Percentiles rank a stretch among this genome's conserved stretches.
Conservation (phyloP, 1,140 invertebrate species). For the Scaptomyza montana region DNA sequence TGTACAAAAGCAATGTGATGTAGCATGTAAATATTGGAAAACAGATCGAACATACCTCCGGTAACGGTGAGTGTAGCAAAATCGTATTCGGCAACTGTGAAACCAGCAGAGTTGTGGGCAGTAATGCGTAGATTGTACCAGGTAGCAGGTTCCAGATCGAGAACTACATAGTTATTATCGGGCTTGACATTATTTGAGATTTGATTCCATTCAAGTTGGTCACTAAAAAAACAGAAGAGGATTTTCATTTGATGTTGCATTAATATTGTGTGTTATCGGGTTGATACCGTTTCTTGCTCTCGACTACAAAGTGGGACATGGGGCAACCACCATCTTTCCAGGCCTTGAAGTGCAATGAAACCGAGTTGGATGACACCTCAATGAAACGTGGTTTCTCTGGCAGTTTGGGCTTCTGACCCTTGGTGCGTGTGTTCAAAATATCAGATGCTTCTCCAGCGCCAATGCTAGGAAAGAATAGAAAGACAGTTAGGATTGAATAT, state of each 20-base stretch:
- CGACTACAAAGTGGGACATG: constrained; percentile 97
- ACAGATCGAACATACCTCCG: constrained; percentile 89
- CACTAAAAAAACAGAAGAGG: constrained; percentile 84
- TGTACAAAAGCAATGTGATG: constrained; percentile 82
- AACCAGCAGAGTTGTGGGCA: constrained; percentile 97
- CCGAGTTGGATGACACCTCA: constrained; percentile 95
- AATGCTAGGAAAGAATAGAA: constrained; percentile 86
- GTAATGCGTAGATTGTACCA: constrained; percentile 96
- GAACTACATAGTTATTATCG: constrained; percentile 94
- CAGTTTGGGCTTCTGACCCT: constrained; percentile 94
- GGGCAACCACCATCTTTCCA: constrained; percentile 98
- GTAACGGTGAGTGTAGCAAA: constrained; percentile 97
- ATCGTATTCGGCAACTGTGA: constrained; percentile 96
- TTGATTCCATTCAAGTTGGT: constrained; percentile 94
- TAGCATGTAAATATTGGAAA: constrained; percentile 66
- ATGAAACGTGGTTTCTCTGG: constrained; percentile 95
- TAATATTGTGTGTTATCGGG: neutral
- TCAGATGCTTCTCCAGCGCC: constrained; percentile 94
- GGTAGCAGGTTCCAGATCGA: constrained; percentile 95
- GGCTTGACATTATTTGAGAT: constrained; percentile 96
- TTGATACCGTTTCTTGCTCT: constrained; percentile 94
- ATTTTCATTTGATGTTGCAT: neutral
- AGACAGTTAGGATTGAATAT: neutral
- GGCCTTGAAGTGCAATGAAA: constrained; percentile 94
- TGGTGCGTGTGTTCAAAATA: constrained; percentile 93